Conservation (phyloP, 2,113 vertebrate species). For the Propithecus coquereli region DNA sequence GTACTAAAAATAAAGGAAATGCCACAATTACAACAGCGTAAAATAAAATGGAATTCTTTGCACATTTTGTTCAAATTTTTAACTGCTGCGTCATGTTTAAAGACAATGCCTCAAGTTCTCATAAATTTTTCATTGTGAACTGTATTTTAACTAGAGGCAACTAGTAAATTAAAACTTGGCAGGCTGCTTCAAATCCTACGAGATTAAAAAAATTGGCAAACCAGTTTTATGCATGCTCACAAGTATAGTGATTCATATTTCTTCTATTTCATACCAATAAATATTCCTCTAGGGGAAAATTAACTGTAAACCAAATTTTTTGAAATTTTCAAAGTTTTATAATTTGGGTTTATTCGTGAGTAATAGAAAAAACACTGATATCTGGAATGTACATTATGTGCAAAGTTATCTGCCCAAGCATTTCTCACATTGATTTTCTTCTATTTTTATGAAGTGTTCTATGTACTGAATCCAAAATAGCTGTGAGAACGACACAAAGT, state of each 20-base stretch:
- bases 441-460: background rate
- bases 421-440: conserved; percentile 14
- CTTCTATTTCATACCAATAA: conserved; percentile 16
- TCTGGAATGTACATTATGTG: conserved; percentile 18
- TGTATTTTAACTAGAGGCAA: conserved; percentile 30
- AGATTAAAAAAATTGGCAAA: conserved; percentile 31
- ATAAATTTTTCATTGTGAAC: conserved; percentile 26
- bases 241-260: conserved; percentile 22
- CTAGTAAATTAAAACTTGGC: conserved; percentile 44
- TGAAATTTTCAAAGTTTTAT: conserved; percentile 32
- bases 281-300: conserved; percentile 9
- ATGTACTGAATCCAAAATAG: background rate
- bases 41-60: conserved; percentile 26
- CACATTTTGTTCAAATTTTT: conserved; percentile 42
- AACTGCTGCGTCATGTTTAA: conserved; percentile 8
- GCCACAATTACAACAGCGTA: background rate
- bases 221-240: background rate
- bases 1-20: conserved; percentile 39
- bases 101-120: conserved; percentile 31
- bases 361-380: conserved; percentile 16
- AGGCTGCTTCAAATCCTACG: conserved; percentile 29
- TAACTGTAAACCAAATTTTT: background rate
- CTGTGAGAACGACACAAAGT: background rate
- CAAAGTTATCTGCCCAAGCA: background rate
- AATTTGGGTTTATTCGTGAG: conserved; percentile 48